These are phyloP conservation scores for Mustela lutreola DNA, from an alignment of 2,113 vertebrate species.

Conservation along the genomic window DNA sequence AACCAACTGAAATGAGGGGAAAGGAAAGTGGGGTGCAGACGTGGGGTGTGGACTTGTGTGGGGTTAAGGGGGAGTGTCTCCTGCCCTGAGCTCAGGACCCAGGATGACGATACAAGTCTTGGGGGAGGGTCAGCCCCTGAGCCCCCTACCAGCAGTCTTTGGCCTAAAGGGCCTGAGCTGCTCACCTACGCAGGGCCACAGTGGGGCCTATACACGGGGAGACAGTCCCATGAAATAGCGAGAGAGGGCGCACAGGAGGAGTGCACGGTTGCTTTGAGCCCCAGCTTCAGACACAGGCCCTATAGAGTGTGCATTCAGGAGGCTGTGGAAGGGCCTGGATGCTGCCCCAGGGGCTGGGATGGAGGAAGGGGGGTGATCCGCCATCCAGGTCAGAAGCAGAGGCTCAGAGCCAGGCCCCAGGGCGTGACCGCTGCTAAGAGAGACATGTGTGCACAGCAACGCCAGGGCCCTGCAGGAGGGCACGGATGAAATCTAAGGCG, in stretches of 20 bases:
- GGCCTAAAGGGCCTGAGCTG: background rate
- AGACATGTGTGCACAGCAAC: fast-evolving
- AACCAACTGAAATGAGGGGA: no score
- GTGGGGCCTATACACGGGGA: background rate
- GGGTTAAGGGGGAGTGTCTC: no score
- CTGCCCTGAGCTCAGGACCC: fast-evolving
- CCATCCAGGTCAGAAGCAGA: background rate
- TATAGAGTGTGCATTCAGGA: fast-evolving
- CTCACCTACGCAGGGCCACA: background rate
- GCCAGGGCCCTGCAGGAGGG: background rate
- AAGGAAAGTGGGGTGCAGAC: no score
- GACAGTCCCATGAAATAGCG: fast-evolving
- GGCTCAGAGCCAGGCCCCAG: fast-evolving
- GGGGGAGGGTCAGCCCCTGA: fast-evolving
- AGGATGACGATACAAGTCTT: background rate
- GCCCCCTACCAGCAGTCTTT: background rate
- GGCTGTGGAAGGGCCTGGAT: fast-evolving
- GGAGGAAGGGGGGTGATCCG: fast-evolving
- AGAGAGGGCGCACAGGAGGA: background rate
- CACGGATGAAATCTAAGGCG: background rate
- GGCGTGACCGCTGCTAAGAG: fast-evolving
- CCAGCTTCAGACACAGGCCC: background rate
- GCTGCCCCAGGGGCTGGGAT: fast-evolving
- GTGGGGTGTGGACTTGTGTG: no score
- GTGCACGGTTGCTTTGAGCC: background rate